Evolutionary conservation across 2,797 vertebrate species (phyloP).

Genomic region (Epinephelus awoara): DNA sequence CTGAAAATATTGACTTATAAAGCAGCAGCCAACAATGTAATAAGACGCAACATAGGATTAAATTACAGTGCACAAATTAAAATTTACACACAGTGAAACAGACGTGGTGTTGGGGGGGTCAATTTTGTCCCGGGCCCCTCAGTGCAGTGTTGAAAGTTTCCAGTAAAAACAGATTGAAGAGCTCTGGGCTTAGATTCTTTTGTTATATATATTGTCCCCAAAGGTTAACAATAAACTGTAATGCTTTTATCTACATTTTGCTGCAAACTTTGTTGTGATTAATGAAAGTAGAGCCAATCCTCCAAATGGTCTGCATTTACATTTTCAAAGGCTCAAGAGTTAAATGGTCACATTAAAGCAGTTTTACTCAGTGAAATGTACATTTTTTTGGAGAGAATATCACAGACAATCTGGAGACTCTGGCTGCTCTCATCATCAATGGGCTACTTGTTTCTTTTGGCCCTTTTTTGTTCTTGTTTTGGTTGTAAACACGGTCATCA

Average conservation of each 20-base stretch:
- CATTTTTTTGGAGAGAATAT: conserved; percentile 11
- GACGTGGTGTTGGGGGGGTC: too few species aligned
- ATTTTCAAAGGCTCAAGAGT: not conserved
- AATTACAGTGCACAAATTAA: too few species aligned
- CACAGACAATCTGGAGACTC: conserved; percentile 29
- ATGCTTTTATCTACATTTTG: conserved; percentile 4
- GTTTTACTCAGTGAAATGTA: not conserved
- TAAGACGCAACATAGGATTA: too few species aligned
- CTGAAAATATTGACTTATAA: too few species aligned
- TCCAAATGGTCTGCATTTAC: conserved; percentile 1
- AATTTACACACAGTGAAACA: too few species aligned
- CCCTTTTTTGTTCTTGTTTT: conserved; percentile 11
- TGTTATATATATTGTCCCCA: not conserved
- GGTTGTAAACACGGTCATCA: conserved; percentile 34
- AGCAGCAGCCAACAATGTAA: too few species aligned
- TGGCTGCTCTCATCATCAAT: conserved; percentile 18
- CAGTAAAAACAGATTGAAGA: too few species aligned
- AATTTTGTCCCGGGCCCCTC: too few species aligned
- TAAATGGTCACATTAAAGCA: conserved; percentile 12
- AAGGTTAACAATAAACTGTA: not conserved
- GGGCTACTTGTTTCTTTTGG: conserved; percentile 10
- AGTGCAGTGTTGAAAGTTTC: too few species aligned
- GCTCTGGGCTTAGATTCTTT: too few species aligned
- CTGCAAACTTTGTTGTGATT: not conserved
- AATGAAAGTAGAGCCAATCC: not conserved